Evolutionary conservation across 1,140 invertebrate species (phyloP).

Genomic region (Drosophila murphyi): DNA sequence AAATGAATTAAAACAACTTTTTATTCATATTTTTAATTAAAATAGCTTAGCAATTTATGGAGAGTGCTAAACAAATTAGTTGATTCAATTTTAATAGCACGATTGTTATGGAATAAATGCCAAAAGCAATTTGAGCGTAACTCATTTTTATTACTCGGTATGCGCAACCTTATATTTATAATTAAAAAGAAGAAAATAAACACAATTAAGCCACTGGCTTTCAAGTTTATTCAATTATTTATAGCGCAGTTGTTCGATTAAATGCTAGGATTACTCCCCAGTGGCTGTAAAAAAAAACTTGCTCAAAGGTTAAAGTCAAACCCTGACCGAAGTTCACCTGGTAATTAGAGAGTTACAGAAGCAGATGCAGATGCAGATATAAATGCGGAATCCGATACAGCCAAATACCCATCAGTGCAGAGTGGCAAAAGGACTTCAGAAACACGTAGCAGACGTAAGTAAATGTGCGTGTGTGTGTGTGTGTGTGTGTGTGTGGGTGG

Average conservation of each 20-base stretch:
- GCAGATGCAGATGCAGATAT: neutral
- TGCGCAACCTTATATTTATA: too few relatives aligned
- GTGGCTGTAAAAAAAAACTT: neutral
- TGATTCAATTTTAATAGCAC: too few relatives aligned
- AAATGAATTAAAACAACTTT: too few relatives aligned
- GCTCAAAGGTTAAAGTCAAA: constrained; percentile 1
- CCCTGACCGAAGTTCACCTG: constrained; percentile 8
- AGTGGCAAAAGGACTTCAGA: constrained; percentile 4
- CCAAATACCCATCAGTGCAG: constrained; percentile 20
- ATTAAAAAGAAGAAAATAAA: too few relatives aligned
- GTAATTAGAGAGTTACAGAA: constrained; percentile 30
- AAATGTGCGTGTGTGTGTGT: neutral
- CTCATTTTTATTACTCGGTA: too few relatives aligned
- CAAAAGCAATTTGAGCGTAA: too few relatives aligned
- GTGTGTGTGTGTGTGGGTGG: neutral
- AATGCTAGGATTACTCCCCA: neutral
- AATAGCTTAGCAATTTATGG: too few relatives aligned
- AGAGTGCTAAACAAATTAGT: too few relatives aligned
- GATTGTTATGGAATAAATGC: too few relatives aligned
- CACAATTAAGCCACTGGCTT: neutral
- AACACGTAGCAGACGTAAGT: neutral
- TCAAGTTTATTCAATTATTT: constrained; percentile 24
- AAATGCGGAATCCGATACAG: constrained; percentile 1
- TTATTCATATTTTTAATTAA: too few relatives aligned
- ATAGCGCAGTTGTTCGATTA: constrained; percentile 8